phyloP scores from a whole-genome alignment of 2,113 vertebrate genomes.

The Gymnobelideus leadbeateri region DNA sequence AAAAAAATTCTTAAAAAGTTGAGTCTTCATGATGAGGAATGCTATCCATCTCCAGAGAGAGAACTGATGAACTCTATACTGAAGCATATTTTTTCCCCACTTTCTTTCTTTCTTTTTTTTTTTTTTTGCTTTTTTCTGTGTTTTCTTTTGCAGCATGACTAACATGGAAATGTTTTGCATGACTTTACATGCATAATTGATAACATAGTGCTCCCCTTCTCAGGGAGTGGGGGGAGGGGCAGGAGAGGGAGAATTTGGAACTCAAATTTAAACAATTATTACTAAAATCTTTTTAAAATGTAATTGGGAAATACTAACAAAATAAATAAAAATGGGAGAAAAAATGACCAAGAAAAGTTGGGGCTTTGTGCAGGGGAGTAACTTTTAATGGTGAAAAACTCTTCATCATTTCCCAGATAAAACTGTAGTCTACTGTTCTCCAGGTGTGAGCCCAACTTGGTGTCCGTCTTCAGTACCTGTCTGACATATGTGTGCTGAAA shows the following conservation, averaged over 20 bases:
- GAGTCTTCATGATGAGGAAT: too few species aligned
- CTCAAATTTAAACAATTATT: neutral
- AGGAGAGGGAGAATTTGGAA: neutral
- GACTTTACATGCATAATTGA: too few species aligned
- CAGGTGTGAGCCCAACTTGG: neutral
- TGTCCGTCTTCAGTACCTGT: neutral
- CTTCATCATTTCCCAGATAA: neutral
- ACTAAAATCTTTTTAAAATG: neutral
- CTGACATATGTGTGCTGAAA: neutral
- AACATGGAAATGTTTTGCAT: too few species aligned
- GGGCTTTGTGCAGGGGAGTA: neutral
- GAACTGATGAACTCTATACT: too few species aligned
- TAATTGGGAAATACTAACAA: neutral
- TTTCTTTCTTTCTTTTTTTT: too few species aligned
- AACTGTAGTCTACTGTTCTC: neutral
- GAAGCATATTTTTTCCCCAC: too few species aligned
- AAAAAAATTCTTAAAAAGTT: too few species aligned
- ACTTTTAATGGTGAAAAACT: neutral
- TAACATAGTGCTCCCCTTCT: too few species aligned
- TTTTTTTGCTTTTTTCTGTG: too few species aligned
- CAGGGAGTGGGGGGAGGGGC: too few species aligned
- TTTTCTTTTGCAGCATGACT: too few species aligned
- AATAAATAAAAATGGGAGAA: neutral
- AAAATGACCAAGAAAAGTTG: neutral
- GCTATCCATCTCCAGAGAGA: too few species aligned